phyloP scores from a whole-genome alignment of 2,888 invertebrate genomes.

The Polydrusus pterygomalis region DNA sequence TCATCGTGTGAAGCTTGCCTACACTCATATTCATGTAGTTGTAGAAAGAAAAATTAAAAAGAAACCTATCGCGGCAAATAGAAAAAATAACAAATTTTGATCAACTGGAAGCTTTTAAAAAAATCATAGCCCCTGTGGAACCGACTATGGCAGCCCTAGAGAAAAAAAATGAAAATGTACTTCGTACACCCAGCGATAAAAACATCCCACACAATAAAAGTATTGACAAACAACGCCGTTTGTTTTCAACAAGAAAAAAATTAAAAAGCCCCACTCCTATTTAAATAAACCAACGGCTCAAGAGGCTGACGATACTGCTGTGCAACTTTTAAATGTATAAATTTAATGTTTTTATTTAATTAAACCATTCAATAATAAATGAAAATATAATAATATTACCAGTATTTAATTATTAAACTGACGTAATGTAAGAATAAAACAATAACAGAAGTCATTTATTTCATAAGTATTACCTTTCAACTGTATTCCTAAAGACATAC shows the following conservation, averaged over 20 bases:
- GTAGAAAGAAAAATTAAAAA: constrained; percentile 16
- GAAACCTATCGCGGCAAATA: neutral
- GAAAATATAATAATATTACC: neutral
- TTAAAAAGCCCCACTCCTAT: neutral
- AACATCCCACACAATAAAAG: constrained; percentile 1
- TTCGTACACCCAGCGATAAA: neutral
- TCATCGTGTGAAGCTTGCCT: constrained; percentile 46
- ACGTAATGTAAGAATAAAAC: neutral
- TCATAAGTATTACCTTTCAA: too few relatives aligned
- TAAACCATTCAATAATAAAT: neutral
- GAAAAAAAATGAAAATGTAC: neutral
- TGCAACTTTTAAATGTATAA: neutral
- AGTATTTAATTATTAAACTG: neutral
- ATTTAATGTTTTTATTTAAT: constrained; percentile 1
- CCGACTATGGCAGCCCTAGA: neutral
- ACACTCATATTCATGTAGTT: constrained; percentile 51
- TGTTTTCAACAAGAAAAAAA: neutral
- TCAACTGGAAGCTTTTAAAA: neutral
- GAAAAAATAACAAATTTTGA: neutral
- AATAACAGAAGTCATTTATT: neutral
- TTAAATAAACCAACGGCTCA: neutral
- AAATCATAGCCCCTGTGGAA: neutral
- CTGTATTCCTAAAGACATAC: neutral
- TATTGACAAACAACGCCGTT: neutral
- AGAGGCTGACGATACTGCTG: constrained; percentile 1